Evolutionary conservation across 2,888 invertebrate genomes (phyloP).

Genomic region (Raillietiella orientalis): DNA sequence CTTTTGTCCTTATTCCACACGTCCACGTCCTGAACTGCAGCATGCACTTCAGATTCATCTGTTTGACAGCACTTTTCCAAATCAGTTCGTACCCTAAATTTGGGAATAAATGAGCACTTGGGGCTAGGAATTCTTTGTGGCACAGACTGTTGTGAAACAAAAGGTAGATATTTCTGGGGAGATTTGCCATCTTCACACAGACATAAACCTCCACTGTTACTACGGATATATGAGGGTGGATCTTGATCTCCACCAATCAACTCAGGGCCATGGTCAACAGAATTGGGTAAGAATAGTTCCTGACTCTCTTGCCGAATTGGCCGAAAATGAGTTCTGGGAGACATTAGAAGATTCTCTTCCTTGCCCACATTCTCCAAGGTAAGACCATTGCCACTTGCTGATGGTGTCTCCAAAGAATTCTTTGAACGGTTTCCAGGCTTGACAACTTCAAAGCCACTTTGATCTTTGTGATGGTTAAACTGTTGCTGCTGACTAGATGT

Average conservation of each 20-base stretch:
- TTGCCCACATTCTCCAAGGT: too few relatives aligned
- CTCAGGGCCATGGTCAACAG: background rate
- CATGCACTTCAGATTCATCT: constrained; percentile 11
- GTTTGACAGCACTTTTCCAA: constrained; percentile 23
- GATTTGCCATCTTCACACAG: too few relatives aligned
- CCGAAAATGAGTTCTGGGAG: constrained; percentile 46
- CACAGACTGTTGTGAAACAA: too few relatives aligned
- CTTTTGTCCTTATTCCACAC: too few relatives aligned
- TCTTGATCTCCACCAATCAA: constrained; percentile 3
- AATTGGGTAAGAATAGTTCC: constrained; percentile 8
- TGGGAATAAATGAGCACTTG: constrained; percentile 21
- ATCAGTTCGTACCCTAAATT: constrained; percentile 25
- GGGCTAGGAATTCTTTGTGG: constrained; percentile 12
- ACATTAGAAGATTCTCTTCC: constrained; percentile 36
- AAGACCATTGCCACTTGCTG: too few relatives aligned
- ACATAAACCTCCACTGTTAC: background rate
- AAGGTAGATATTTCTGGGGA: too few relatives aligned
- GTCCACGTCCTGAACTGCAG: too few relatives aligned
- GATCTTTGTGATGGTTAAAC: constrained; percentile 6
- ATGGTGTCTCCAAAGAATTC: too few relatives aligned
- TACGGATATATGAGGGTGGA: constrained; percentile 1
- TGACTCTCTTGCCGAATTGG: constrained; percentile 26
- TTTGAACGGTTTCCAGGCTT: too few relatives aligned
- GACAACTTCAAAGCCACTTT: constrained; percentile 7
- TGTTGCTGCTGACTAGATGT: too few relatives aligned